These are phyloP conservation scores for Formica selysi DNA, from an alignment of 1,140 invertebrate genomes.

Conservation along the genomic window DNA sequence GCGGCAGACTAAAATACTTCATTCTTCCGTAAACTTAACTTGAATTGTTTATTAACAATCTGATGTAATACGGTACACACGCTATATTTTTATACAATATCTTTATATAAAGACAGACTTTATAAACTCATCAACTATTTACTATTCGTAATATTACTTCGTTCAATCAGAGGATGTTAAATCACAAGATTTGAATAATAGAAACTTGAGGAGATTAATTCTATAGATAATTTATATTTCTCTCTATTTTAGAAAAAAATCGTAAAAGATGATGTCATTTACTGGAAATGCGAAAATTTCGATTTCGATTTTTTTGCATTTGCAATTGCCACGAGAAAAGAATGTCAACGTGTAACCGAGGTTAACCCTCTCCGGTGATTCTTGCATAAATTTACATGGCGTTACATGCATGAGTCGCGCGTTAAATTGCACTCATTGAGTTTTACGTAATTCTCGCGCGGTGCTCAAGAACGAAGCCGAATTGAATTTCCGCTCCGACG, in stretches of 20 bases:
- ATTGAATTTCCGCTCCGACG: constrained; percentile 82
- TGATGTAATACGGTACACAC: background rate
- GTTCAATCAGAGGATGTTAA: background rate
- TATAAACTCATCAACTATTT: constrained; percentile 8
- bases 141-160: background rate
- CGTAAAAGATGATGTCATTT: background rate
- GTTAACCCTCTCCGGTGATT: constrained; percentile 62
- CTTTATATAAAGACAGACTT: background rate
- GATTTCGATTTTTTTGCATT: background rate
- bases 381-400: constrained; percentile 51
- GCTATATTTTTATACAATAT: background rate
- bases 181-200: background rate
- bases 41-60: background rate
- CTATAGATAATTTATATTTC: background rate
- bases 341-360: constrained; percentile 12
- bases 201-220: background rate
- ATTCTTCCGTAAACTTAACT: constrained; percentile 10
- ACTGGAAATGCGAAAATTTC: background rate
- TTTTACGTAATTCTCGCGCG: constrained; percentile 70
- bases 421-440: constrained; percentile 68
- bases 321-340: background rate
- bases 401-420: constrained; percentile 42
- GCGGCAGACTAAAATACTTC: constrained; percentile 30
- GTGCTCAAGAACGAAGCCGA: constrained; percentile 76
- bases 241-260: background rate